Percentiles rank a stretch among this genome's conserved stretches.
phyloP scores from a whole-genome alignment of 2,888 invertebrate genomes.

The Caenorhabditis sp. region DNA sequence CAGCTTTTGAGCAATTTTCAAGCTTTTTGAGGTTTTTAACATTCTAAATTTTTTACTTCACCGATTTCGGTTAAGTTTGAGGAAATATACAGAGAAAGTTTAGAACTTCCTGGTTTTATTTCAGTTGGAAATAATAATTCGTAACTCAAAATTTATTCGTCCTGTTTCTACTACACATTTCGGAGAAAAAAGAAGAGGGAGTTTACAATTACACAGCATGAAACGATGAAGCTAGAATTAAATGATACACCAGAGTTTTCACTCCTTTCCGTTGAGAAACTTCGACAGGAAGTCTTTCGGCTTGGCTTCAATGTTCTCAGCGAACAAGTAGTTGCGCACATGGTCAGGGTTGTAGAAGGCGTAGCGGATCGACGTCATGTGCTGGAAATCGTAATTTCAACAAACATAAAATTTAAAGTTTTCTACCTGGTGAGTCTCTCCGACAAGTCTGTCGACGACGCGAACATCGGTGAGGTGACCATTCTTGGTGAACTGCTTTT shows the following conservation, averaged over 20 bases:
- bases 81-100: not conserved
- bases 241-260: constrained; percentile 20
- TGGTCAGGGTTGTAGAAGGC: constrained; percentile 83
- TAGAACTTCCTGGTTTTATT: not conserved
- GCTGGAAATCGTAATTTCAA: constrained; percentile 66
- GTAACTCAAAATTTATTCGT: constrained; percentile 23
- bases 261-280: constrained; percentile 85
- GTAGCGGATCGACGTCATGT: constrained; percentile 77
- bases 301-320: constrained; percentile 84
- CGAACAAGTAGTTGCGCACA: constrained; percentile 84
- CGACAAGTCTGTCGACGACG: constrained; percentile 84
- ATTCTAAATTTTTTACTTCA: not conserved
- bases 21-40: constrained; percentile 5
- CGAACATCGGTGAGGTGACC: constrained; percentile 84
- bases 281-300: constrained; percentile 85
- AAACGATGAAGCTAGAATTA: constrained; percentile 18
- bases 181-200: constrained; percentile 8
- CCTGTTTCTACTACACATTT: constrained; percentile 32
- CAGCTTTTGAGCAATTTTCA: constrained; percentile 16
- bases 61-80: not conserved
- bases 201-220: constrained; percentile 20
- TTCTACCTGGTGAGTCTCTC: constrained; percentile 76
- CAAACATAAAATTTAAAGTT: not conserved
- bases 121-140: not conserved
- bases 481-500: constrained; percentile 84